Base-by-base conservation (phyloP, 1,140 invertebrate species). In the Diorhabda sublineata region DNA sequence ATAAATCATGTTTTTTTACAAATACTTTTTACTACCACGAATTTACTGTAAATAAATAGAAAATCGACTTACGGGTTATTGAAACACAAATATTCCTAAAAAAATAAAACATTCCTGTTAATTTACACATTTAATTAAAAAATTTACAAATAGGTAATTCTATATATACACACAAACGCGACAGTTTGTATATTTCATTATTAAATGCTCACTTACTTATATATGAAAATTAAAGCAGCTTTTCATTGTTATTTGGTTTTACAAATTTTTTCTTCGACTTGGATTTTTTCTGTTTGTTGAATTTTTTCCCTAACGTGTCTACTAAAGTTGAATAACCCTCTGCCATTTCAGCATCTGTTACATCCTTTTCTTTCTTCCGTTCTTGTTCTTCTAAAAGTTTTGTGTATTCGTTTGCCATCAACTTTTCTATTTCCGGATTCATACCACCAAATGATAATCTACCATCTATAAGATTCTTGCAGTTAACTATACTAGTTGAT, bases 391-490 rank as follows among this genome's bases (percentile, higher is more conserved):
- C 78, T 45, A 81, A 79, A 5, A 75, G 78, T 42, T 79, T 81
- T 57, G 84, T 83, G 65, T 83, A 73, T 74, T 88, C 88, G 43
- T 76, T 68, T 70, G 81, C 78, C 86, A 93, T 88, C 5, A 92
- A 69, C 68, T 86, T 86, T 79, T 97, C 94, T 71, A 96, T 87
- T 81, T 92, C 92, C 56, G 92, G 91, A 83, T 97, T 97, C 86
- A 93, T 94, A 7, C 94, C 94, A 74, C 90, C 88, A 81, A 89
- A 97, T 69, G 94, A 96, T 59, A 94, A 81, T 74, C 94, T 84
- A 4, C 94, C 94, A 77, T 91, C 91, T 8, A 88, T 83, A 6
- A 96, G 82, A 70, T 89, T 83, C 78, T 92, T 90, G 77, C 91
- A 93, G 66, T 86, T 86, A 6, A 87, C 81, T 79, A 89, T 92